A percentile compares a stretch with the other conserved stretches of the same genome.
These are phyloP conservation scores for Cossypha heuglini DNA, from an alignment of 2,797 vertebrate species.

Conservation along the genomic window DNA sequence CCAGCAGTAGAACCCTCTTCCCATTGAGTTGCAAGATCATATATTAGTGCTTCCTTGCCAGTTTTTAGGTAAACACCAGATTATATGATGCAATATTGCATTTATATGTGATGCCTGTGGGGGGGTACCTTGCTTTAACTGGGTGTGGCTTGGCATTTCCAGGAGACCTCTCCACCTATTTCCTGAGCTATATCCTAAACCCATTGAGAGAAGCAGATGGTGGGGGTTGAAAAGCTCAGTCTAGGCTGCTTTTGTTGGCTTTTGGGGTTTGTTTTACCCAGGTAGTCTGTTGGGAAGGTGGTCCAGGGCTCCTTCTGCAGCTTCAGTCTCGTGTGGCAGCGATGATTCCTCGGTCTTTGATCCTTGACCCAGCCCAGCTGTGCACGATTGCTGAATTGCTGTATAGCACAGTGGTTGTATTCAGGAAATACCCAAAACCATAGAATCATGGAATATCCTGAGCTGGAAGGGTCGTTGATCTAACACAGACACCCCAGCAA, in stretches of 20 bases:
- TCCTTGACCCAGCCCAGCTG: fast-evolving
- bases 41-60: neutral
- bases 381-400: neutral
- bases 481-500: neutral
- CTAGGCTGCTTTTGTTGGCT: neutral
- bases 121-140: neutral
- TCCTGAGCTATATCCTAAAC: neutral
- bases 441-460: neutral
- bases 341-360: fast-evolving
- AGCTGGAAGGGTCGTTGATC: neutral
- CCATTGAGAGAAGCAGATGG: neutral
- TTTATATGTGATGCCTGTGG: fast-evolving
- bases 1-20: neutral
- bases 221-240: neutral
- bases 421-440: neutral
- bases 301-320: neutral
- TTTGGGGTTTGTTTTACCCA: neutral
- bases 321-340: fast-evolving
- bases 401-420: neutral
- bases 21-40: neutral
- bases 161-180: neutral
- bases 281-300: neutral
- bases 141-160: neutral
- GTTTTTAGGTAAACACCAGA: neutral
- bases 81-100: neutral